These are phyloP conservation scores for Stratiomys singularior DNA, from an alignment of 2,888 invertebrate species.

Conservation along the genomic window DNA sequence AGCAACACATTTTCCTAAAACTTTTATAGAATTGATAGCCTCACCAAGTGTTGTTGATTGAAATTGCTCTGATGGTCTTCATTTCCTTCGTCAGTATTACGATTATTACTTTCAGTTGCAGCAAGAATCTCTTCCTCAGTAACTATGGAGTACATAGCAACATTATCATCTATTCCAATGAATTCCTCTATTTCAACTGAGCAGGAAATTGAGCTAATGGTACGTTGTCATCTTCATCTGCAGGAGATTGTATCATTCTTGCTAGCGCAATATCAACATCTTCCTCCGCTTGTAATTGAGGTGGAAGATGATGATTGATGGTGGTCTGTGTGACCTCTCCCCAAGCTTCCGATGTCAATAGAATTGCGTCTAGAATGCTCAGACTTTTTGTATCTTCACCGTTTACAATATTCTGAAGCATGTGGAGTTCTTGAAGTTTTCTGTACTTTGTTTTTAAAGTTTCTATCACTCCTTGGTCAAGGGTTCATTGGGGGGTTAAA, in stretches of 20 bases:
- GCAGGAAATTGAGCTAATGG: conserved; percentile 12
- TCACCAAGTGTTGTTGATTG: conserved; percentile 21
- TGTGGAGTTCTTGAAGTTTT: conserved; percentile 6
- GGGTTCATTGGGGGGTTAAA: not conserved
- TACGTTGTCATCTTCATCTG: conserved; percentile 25
- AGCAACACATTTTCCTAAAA: conserved; percentile 14
- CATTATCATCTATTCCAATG: conserved; percentile 27
- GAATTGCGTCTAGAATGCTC: no score
- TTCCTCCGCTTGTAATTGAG: not conserved
- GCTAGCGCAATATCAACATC: conserved; percentile 16
- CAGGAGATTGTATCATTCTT: conserved; percentile 18
- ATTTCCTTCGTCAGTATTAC: no score
- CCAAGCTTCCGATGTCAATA: no score
- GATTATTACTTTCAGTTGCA: no score
- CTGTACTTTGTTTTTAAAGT: not conserved
- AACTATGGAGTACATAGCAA: not conserved
- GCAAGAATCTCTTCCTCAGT: conserved; percentile 27
- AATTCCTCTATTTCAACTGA: conserved; percentile 34
- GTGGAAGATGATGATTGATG: not conserved
- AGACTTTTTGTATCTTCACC: no score
- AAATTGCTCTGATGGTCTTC: conserved; percentile 17
- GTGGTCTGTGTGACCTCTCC: no score
- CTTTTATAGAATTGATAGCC: conserved; percentile 1
- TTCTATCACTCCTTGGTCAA: not conserved
- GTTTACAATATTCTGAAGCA: conserved; percentile 3